Conservation (phyloP, 2,888 invertebrate species). For the Drosophila ochracea region DNA sequence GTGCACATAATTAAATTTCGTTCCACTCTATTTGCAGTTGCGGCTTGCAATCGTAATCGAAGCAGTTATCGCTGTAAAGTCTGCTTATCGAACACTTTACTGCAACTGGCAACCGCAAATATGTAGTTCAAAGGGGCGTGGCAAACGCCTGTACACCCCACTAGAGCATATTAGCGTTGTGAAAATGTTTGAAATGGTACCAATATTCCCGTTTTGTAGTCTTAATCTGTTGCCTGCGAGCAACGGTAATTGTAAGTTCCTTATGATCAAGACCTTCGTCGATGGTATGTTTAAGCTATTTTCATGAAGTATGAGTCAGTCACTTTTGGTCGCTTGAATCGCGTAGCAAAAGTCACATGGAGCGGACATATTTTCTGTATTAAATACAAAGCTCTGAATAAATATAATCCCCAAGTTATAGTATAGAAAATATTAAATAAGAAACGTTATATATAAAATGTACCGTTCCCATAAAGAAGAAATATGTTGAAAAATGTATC, state of each 20-base stretch:
- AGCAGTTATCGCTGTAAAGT: slow-evolving; percentile 34
- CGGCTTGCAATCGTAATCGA: slow-evolving; percentile 28
- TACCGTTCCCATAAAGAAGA: not conserved
- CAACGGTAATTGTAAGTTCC: too few species aligned
- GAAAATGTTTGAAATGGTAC: not conserved
- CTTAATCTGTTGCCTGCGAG: too few species aligned
- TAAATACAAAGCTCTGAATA: too few species aligned
- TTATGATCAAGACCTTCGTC: too few species aligned
- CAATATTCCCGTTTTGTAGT: not conserved
- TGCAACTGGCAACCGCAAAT: slow-evolving; percentile 1
- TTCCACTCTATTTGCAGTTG: slow-evolving; percentile 43
- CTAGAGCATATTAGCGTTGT: not conserved
- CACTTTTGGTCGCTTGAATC: too few species aligned
- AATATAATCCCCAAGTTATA: too few species aligned
- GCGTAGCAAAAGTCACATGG: too few species aligned
- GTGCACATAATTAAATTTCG: slow-evolving; percentile 17
- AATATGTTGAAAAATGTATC: not conserved
- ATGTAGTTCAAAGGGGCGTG: slow-evolving; percentile 13
- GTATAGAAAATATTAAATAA: not conserved
- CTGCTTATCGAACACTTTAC: slow-evolving; percentile 24
- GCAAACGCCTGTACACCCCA: not conserved
- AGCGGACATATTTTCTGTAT: too few species aligned
- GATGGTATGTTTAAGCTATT: too few species aligned
- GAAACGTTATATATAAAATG: not conserved
- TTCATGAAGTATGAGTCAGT: too few species aligned